Base-by-base conservation (phyloP, 2,888 invertebrate species). In the Cheilosia vulpina region DNA sequence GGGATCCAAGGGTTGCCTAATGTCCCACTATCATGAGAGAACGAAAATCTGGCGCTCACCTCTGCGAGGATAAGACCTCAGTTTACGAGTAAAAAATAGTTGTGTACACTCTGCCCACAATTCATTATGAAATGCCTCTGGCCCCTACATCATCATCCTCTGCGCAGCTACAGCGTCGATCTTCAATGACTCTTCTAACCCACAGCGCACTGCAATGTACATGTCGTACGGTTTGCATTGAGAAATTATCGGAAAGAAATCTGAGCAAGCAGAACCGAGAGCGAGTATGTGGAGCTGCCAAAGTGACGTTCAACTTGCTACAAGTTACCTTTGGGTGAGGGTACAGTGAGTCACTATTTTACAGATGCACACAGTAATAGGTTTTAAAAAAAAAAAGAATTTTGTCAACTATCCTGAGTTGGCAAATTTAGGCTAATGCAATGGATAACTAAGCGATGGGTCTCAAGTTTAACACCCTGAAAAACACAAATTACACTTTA, bases 121-220 rank as follows among this genome's bases (percentile, higher is more conserved):
- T 77, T 77, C 77, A 77, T 76, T 77, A 68, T 34, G 68, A 55
- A 52, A 69, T 60, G 77, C 77, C 77, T 53, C 24, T 53, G 68
- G 77, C 68, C 31, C 17, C 43, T 76, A 60, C 53, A 68, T 53
- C 68, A 66, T 76, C 65, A 66, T 66, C 58, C 38, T 38, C 31
- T 52, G 27, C 31, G 27, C 50, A 13, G 27, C 52, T 38, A 38
- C 3, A n/a, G 41, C n/a, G 87, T 4, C 89, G 7, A 65, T 90
- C 6, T 62, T 65, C 2, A 88, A 83, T 24, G 84, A 45, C 66
- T 85, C 38, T 19, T 71, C 77, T 0, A 68, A 11, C 84, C 82
- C 2, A 11, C n/a, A 50, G 78, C 84, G 57, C 1, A n/a, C 47
- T 31, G 31, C 31, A 31, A 47, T 27, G n/a, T 41, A 15, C 65